Percentiles rank a stretch among this genome's conserved stretches.
Conservation (phyloP, 2,113 vertebrate species). For the Penelope pileata region DNA sequence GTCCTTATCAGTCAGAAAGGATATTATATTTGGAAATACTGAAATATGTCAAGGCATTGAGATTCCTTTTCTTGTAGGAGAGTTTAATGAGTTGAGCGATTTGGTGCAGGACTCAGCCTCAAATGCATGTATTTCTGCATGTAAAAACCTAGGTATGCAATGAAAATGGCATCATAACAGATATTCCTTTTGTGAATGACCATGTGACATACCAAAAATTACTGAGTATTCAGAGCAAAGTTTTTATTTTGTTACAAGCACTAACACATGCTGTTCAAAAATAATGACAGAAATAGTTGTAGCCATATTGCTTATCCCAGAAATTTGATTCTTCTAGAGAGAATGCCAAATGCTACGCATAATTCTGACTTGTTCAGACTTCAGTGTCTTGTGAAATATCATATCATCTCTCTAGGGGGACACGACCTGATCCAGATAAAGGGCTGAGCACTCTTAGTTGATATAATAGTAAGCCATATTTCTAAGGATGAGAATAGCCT, state of each 20-base stretch:
- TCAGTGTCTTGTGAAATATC: neutral
- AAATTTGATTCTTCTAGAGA: neutral
- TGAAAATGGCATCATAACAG: neutral
- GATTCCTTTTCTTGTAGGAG: neutral
- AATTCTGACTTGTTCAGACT: neutral
- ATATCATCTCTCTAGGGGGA: neutral
- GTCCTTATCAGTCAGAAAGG: neutral
- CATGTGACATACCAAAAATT: neutral
- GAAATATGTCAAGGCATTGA: neutral
- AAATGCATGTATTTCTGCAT: neutral
- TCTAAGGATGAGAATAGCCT: neutral
- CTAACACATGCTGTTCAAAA: conserved; percentile 42
- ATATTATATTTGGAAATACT: neutral
- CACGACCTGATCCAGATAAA: neutral
- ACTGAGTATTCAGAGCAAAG: neutral
- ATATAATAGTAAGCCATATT: neutral
- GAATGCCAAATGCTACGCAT: neutral
- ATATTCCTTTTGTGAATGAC: neutral
- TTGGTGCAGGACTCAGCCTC: neutral
- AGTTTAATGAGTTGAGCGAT: neutral
- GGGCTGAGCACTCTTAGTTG: neutral
- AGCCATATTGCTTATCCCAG: conserved; percentile 43
- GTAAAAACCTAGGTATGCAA: neutral
- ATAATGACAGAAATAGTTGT: conserved; percentile 41
- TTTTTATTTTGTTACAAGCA: conserved; percentile 1